phyloP scores from a whole-genome alignment of 2,797 vertebrate species.

The Knipowitschia caucasica region DNA sequence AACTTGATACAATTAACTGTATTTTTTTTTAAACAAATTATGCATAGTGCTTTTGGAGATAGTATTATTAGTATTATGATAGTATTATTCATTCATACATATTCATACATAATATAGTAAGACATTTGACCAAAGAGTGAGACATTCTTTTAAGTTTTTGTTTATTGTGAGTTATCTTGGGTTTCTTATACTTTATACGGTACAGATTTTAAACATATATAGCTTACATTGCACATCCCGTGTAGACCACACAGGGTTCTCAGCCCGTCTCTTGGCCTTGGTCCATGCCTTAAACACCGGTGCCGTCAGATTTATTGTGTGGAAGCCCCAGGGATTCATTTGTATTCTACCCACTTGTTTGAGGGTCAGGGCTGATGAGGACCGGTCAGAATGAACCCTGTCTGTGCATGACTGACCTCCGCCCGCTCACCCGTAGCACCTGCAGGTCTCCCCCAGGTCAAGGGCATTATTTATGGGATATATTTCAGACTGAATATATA shows the following conservation, averaged over 20 bases:
- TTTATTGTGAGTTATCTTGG: no score
- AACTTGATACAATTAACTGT: no score
- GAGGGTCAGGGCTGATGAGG: slow-evolving; percentile 61
- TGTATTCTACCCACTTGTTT: slow-evolving; percentile 54
- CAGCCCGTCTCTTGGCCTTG: slow-evolving; percentile 51
- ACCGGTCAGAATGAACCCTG: slow-evolving; percentile 57
- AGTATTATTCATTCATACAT: no score
- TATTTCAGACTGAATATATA: slow-evolving; percentile 23
- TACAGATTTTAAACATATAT: no score
- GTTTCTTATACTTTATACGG: no score
- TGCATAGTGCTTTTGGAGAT: no score
- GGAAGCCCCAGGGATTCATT: slow-evolving; percentile 55
- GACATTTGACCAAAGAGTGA: no score
- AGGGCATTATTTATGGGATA: slow-evolving; percentile 29
- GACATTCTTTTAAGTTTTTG: no score
- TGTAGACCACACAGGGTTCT: slow-evolving; percentile 44
- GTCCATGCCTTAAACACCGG: slow-evolving; percentile 58
- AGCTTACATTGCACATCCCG: slow-evolving; percentile 26
- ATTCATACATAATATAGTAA: no score
- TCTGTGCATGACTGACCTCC: slow-evolving; percentile 42
- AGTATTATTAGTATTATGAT: no score
- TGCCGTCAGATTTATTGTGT: slow-evolving; percentile 62
- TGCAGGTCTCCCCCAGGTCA: slow-evolving; percentile 12
- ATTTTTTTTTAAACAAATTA: no score
- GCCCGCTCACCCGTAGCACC: slow-evolving; percentile 49